Percentiles rank a stretch among this genome's conserved stretches.
Conservation (phyloP, 2,113 vertebrate species). For the Phodopus roborovskii region DNA sequence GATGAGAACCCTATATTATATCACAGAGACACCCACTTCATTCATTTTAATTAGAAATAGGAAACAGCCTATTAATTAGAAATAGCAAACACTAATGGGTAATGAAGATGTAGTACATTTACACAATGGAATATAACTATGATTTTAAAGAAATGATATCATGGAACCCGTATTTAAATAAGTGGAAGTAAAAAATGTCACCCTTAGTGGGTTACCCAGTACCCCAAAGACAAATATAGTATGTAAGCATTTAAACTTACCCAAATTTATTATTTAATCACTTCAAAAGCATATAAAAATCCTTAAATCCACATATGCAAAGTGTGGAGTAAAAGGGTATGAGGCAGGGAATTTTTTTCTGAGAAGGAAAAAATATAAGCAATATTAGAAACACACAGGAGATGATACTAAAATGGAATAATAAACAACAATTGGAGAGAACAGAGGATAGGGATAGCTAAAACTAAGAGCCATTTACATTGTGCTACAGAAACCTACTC, state of each 20-base stretch:
- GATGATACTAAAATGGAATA: not conserved
- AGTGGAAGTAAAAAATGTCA: not conserved
- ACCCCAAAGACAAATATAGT: not conserved
- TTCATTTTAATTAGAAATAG: not conserved
- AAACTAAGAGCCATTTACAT: not conserved
- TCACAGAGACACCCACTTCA: not conserved
- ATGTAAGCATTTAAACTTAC: not conserved
- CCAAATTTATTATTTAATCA: not conserved
- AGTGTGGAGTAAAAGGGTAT: not conserved
- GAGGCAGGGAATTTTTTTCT: not conserved
- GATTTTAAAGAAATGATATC: not conserved
- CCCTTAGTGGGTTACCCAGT: not conserved
- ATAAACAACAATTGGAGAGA: not conserved
- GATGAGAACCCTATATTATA: not conserved
- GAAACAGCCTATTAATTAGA: not conserved
- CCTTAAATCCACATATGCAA: not conserved
- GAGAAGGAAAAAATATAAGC: not conserved
- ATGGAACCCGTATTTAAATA: not conserved
- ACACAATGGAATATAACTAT: not conserved
- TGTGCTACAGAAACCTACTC: too few relatives aligned
- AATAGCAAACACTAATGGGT: not conserved
- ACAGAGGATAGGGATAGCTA: accelerated
- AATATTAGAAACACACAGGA: not conserved
- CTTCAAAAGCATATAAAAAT: not conserved
- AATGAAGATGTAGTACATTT: not conserved